Base-by-base conservation (phyloP, 2,797 vertebrate genomes). In the Propithecus perrieri region DNA sequence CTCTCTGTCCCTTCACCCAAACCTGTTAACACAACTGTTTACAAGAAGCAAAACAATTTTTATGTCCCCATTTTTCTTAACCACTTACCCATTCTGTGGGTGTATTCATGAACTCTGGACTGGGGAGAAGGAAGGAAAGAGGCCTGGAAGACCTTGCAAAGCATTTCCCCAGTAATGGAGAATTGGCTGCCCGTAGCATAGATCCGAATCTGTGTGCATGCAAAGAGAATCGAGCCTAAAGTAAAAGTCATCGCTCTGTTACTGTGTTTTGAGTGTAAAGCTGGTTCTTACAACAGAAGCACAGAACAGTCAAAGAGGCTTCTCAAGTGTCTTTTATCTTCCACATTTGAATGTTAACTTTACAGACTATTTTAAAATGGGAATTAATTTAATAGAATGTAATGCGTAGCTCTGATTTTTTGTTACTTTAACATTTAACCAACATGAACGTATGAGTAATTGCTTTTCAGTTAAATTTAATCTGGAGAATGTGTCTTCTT, bases 41-140 rank as follows among this genome's bases (percentile, higher is more conserved):
- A 76, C 35, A 75, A 87, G 79, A 90, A 55, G 57, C 78, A 93
- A 79, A 95, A 91, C 81, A 75, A 72, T 65, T 85, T 83, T 63
- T 13, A 24, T 46, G 24, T 80, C 91, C 65, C 53, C 33, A 15
- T 80, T 86, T 89, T 84, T 80, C 30, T 92, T 87, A 41, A 61
- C 38, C 33, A 89, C 33, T 67, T 50, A 33, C 17, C 22, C 4
- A 2, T 67, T 57, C 46, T 86, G 35, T 48, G n/a, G 28, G n/a
- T 75, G 28, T 79, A 33, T 46, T 59, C 7, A n/a, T 57, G 50
- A 79, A 43, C 76, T 76, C 91, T 35, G 30, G 61, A 61, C 85
- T 12, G 48, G 3, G 2, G 33, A 76, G 14, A 74, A 61, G 30
- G 30, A 86, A 92, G 69, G 46, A 87, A 65, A 94, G 26, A 38